These are phyloP conservation scores for Dascillus cervinus DNA, from an alignment of 2,888 invertebrate species.

Conservation along the genomic window DNA sequence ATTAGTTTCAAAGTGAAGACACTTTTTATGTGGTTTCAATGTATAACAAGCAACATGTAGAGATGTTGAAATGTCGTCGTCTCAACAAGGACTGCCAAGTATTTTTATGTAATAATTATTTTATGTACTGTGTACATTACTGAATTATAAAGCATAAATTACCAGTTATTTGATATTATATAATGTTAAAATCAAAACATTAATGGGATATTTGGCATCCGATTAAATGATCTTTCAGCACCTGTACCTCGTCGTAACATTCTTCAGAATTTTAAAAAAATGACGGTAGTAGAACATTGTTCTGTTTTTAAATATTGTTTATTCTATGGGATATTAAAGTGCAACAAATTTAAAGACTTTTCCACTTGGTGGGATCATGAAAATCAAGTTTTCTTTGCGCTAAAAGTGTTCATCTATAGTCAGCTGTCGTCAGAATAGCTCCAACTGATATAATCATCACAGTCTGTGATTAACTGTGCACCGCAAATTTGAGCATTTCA, in stretches of 20 bases:
- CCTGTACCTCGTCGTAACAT: too few species aligned
- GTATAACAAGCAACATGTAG: constrained; percentile 14
- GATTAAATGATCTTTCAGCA: constrained; percentile 12
- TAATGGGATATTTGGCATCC: constrained; percentile 18
- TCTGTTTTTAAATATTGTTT: constrained; percentile 45
- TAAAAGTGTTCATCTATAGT: constrained; percentile 40
- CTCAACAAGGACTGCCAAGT: constrained; percentile 18
- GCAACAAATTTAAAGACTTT: constrained; percentile 16
- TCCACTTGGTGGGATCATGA: constrained; percentile 10
- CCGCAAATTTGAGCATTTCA: constrained; percentile 13
- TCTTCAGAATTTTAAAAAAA: constrained; percentile 23
- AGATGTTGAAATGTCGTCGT: constrained; percentile 14
- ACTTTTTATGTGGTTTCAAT: constrained; percentile 36
- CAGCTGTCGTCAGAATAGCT: constrained; percentile 33
- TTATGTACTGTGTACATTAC: constrained; percentile 40
- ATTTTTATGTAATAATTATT: constrained; percentile 25
- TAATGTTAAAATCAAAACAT: constrained; percentile 18
- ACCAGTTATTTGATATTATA: constrained; percentile 9
- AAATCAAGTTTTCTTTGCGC: constrained; percentile 31
- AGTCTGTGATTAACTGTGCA: constrained; percentile 23
- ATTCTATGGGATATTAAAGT: constrained; percentile 30
- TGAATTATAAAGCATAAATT: constrained; percentile 11
- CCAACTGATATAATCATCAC: constrained; percentile 33
- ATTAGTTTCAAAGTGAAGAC: constrained; percentile 25
- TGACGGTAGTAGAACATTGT: constrained; percentile 43